Percentiles rank a stretch among this genome's conserved stretches.
These are phyloP conservation scores for Pseudochaenichthys georgianus DNA, from an alignment of 2,797 vertebrate genomes.

Conservation along the genomic window DNA sequence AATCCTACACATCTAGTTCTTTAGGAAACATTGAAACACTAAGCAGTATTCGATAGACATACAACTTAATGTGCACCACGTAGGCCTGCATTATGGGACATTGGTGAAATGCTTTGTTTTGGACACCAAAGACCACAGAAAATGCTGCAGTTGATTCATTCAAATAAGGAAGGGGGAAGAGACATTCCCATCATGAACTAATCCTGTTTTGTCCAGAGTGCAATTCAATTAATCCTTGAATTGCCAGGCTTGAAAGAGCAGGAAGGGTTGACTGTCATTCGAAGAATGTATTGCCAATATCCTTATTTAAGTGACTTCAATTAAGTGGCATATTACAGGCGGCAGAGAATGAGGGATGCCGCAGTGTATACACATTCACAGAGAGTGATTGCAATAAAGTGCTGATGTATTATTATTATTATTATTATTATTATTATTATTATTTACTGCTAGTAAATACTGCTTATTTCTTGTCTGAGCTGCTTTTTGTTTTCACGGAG, in stretches of 20 bases:
- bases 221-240: background rate
- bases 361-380: background rate
- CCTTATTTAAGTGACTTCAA: slow-evolving; percentile 7
- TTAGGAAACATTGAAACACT: background rate
- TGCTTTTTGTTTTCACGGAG: background rate
- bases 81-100: background rate
- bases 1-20: slow-evolving; percentile 1
- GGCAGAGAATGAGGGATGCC: background rate
- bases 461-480: background rate
- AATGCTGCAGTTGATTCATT: background rate
- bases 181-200: slow-evolving; percentile 3
- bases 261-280: background rate
- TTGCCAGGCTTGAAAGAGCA: background rate
- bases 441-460: background rate
- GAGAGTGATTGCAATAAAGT: background rate
- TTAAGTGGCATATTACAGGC: background rate
- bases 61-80: background rate
- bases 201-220: background rate
- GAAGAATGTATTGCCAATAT: background rate
- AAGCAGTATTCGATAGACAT: background rate
- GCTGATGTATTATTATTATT: background rate
- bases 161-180: background rate
- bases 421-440: background rate
- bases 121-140: background rate
- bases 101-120: no score